Conservation (phyloP, 2,113 vertebrate species). For the Sialia sialis region DNA sequence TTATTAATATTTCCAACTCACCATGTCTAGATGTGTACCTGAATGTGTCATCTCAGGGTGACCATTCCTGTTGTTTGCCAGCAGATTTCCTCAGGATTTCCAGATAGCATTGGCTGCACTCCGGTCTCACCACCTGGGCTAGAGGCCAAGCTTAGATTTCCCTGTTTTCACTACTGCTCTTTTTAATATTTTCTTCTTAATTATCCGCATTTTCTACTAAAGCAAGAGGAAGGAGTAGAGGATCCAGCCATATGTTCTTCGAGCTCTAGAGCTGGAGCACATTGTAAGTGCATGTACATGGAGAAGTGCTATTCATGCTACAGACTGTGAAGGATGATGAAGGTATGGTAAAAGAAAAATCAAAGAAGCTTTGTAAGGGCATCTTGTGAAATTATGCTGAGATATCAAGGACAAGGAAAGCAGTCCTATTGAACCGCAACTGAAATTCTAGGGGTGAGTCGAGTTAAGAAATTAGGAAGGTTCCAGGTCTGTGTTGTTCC, state of each 20-base stretch:
- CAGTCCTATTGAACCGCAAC: neutral
- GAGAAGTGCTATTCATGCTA: neutral
- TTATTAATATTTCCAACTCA: neutral
- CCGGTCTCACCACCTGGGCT: neutral
- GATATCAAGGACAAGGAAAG: neutral
- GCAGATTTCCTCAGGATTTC: neutral
- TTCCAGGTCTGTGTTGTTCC: neutral
- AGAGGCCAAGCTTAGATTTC: neutral
- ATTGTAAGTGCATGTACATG: neutral
- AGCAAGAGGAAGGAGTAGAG: neutral
- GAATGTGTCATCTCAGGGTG: neutral
- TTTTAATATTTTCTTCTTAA: neutral
- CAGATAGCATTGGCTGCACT: accelerated
- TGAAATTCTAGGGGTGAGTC: neutral
- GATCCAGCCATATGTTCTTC: neutral
- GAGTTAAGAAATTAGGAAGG: neutral
- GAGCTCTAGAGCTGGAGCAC: neutral
- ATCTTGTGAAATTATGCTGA: neutral
- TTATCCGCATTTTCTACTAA: neutral
- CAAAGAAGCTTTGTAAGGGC: neutral
- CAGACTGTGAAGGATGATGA: neutral
- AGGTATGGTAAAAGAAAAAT: neutral
- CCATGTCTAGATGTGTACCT: neutral
- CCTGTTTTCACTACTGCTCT: neutral
- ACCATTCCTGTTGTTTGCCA: neutral